Conservation (phyloP, 2,888 invertebrate species). For the Diogma glabrata region DNA sequence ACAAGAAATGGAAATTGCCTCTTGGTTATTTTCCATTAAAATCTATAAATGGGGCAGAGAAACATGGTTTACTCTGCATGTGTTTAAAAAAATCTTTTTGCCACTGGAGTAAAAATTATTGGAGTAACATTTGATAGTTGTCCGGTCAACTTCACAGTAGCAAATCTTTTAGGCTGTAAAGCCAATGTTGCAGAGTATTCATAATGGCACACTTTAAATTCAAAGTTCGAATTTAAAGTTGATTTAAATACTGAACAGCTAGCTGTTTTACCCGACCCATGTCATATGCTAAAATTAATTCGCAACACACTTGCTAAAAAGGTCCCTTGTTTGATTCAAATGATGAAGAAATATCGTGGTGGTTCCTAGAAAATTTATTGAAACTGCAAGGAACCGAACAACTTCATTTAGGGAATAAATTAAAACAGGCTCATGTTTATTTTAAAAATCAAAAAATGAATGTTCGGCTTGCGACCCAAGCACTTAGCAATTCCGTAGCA, state of each 20-base stretch:
- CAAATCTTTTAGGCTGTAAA: slow-evolving; percentile 19
- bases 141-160: slow-evolving; percentile 13
- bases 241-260: neutral
- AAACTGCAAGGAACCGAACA: neutral
- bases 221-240: neutral
- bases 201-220: neutral
- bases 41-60: neutral
- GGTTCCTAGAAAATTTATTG: neutral
- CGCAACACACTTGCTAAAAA: neutral
- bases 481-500: slow-evolving; percentile 1
- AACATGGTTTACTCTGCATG: too few relatives aligned
- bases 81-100: slow-evolving; percentile 19
- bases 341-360: neutral
- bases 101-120: slow-evolving; percentile 18
- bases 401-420: slow-evolving; percentile 1
- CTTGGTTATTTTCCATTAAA: slow-evolving; percentile 24
- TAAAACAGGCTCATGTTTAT: neutral
- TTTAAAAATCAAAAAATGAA: slow-evolving; percentile 3
- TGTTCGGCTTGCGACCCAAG: neutral
- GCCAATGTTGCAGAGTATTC: slow-evolving; percentile 10
- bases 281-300: slow-evolving; percentile 1
- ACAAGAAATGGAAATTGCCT: slow-evolving; percentile 24
- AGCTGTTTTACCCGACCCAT: slow-evolving; percentile 1
- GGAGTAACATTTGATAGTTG: slow-evolving; percentile 19
- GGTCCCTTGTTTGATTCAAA: neutral